These are phyloP conservation scores for Labrus mixtus DNA, from an alignment of 2,113 vertebrate genomes.

Conservation along the genomic window DNA sequence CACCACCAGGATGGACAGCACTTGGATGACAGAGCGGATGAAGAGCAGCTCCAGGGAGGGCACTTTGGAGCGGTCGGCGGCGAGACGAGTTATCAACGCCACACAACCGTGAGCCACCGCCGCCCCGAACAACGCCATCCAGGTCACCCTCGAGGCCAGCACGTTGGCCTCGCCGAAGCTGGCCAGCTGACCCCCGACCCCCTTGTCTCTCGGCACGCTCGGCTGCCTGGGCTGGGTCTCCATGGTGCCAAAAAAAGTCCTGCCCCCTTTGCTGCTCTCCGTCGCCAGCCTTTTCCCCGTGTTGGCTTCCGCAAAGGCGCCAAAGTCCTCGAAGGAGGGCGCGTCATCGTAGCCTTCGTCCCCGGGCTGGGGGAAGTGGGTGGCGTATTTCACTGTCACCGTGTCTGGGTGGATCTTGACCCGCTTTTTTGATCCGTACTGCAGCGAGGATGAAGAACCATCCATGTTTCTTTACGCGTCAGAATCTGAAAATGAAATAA, in stretches of 20 bases:
- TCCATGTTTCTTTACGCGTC: slow-evolving; percentile 86
- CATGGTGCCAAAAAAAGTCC: slow-evolving; percentile 92
- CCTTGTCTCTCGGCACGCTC: slow-evolving; percentile 79
- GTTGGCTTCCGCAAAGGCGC: slow-evolving; percentile 90
- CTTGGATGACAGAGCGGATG: slow-evolving; percentile 95
- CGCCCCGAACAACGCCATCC: slow-evolving; percentile 94
- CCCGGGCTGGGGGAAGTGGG: slow-evolving; percentile 94
- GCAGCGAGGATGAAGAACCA: slow-evolving; percentile 83
- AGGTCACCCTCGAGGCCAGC: slow-evolving; percentile 91
- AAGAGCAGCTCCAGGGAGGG: slow-evolving; percentile 97
- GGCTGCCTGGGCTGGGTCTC: slow-evolving; percentile 83
- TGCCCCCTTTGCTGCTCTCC: slow-evolving; percentile 85
- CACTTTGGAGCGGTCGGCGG: slow-evolving; percentile 96
- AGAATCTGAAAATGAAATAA: slow-evolving; percentile 62
- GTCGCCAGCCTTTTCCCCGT: slow-evolving; percentile 88
- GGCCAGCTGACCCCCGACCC: slow-evolving; percentile 85
- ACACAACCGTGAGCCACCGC: slow-evolving; percentile 95
- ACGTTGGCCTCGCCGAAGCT: slow-evolving; percentile 89
- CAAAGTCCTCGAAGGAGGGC: slow-evolving; percentile 89
- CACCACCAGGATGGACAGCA: slow-evolving; percentile 92
- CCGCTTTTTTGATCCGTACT: slow-evolving; percentile 91
- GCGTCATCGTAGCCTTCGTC: slow-evolving; percentile 92
- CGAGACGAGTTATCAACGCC: slow-evolving; percentile 93
- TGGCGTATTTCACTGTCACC: slow-evolving; percentile 95
- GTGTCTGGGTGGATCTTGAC: slow-evolving; percentile 98